Base-by-base conservation (phyloP, 1,140 invertebrate genomes). In the Pseudomyrmex cubaensis region DNA sequence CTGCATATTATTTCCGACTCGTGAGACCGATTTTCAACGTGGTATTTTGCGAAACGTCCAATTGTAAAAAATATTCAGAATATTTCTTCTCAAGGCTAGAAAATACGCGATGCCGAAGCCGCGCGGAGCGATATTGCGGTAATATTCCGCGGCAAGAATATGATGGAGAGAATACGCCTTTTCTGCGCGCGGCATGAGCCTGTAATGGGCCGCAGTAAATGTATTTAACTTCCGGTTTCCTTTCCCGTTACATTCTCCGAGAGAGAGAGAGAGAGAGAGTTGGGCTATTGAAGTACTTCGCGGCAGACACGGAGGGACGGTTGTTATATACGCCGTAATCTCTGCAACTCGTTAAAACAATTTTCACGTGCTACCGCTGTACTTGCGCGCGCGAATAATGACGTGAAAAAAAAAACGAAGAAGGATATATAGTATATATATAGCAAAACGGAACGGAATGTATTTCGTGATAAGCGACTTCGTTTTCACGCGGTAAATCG, bases 291-390 rank as follows among this genome's bases (percentile, higher is more conserved):
- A 83, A 87, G 85, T 56, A 66, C 66, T 72, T 52, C 56, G 8
- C 77, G 35, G 35, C 50, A 74, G 85, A 22, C 76, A 66, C 35
- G 35, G 35, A 35, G 20, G 64, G 20, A 80, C 20, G 76, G 64
- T 50, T 80, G 76, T 80, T 80, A 57, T 69, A 70, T 50, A 44
- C 35, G 35, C 62, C 25, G 62, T 56, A 87, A 87, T 86, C 70
- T 83, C 66, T 74, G 69, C 70, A 72, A 83, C 85, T 82, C 76
- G 83, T 85, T 87, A 85, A 82, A 85, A 84, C 74, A 64, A 86
- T 83, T 86, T 86, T 67, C 59, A 64, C 76, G 59, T 72, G 76
- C 44, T 80, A 70, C 76, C 72, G 64, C 61, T 17, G 20, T 50
- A 56, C n/a, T 59, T 52, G 44, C 44, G n/a, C 48, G 62, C 46